A percentile compares a stretch with the other conserved stretches of the same genome.
Evolutionary conservation across 1,140 invertebrate species (phyloP).

Genomic region (Lepidotrigona ventralis): DNA sequence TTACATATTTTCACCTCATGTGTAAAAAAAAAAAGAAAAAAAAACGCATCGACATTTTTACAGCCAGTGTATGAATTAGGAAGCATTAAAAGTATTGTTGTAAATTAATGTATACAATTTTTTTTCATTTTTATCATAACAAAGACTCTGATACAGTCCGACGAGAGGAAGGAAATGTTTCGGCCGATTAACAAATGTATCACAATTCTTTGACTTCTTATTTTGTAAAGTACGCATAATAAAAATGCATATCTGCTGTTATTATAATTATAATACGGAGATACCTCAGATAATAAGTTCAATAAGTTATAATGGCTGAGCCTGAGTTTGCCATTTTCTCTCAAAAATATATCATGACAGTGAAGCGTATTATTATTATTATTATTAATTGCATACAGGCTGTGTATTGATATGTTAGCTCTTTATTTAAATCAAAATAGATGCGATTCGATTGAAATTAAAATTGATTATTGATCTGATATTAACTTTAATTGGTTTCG

Average conservation of each 20-base stretch:
- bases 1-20: conserved; percentile 2
- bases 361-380: conserved; percentile 2
- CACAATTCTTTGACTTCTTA: conserved; percentile 21
- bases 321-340: background rate
- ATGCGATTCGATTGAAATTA: background rate
- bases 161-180: background rate
- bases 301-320: conserved; percentile 8
- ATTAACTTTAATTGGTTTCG: conserved; percentile 29
- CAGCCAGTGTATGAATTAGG: conserved; percentile 44
- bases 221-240: conserved; percentile 21
- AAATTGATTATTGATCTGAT: background rate
- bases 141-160: background rate
- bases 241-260: conserved; percentile 1
- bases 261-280: background rate
- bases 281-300: conserved; percentile 27
- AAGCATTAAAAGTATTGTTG: conserved; percentile 43
- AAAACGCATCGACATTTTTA: conserved; percentile 35
- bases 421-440: conserved; percentile 22
- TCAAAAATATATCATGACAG: background rate
- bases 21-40: conserved; percentile 23
- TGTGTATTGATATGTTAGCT: background rate
- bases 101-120: conserved; percentile 30
- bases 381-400: conserved; percentile 17
- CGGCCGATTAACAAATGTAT: background rate
- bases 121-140: conserved; percentile 25